Evolutionary conservation across 2,797 vertebrate genomes (phyloP), one percentile per base, ranked within the genome.

Genomic region (Pempheris klunzingeri): DNA sequence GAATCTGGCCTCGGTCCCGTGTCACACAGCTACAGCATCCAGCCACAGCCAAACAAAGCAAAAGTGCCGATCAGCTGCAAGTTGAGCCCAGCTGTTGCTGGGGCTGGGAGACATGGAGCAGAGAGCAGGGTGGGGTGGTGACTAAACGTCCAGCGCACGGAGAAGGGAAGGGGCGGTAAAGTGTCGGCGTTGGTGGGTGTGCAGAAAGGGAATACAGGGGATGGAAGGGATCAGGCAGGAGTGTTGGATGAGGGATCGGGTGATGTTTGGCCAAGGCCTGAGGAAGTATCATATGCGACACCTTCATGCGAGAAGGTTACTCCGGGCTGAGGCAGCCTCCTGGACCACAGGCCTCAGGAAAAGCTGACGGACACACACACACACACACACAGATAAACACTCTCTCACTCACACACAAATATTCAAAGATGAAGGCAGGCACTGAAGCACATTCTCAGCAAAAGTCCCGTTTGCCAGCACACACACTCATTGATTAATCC

Each of bases 201-300:
- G 65, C 59, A 83, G 79, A 89, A 87, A 85, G 83, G 78, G 72
- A 86, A 85, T 80, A 78, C 81, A 66, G 71, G 84, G 85, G 82
- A 86, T 87, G 73, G 65, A 86, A 62, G 80, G 80, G 88, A 91
- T 92, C 87, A 78, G 72, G 32, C 78, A 74, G 75, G 83, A 81
- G 83, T 77, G 87, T 87, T 85, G 82, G 80, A 82, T 77, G 65
- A 79, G 77, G 89, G 93, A 93, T 95, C 89, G 39, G 87, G 84
- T 95, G 90, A 89, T 93, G 91, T 93, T 93, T 93, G 92, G 93
- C 91, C 90, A 77, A 88, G 81, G 89, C 86, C 86, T 93, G 91
- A 94, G 94, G 93, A 95, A 95, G 93, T 95, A 95, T 95, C 94
- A 87, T 83, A 92, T 95, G 92, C 77, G 63, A 92, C 90, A 92